Base-by-base conservation (phyloP, 53 echinoderm and acorn worm genomes). In the Crossaster papposus region DNA sequence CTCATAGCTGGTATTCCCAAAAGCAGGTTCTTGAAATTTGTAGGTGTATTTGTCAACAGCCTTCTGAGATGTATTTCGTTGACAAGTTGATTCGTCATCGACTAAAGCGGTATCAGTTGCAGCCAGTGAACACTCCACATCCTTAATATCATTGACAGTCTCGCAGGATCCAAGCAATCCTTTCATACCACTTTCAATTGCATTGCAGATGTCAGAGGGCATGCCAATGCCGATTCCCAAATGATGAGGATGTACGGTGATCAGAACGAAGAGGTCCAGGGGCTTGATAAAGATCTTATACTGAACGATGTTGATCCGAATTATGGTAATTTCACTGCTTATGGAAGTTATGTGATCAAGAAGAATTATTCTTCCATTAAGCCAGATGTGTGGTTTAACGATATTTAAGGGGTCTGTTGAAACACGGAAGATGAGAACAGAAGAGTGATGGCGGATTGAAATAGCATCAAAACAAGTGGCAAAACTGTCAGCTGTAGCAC, bases 401-500 rank as follows among this genome's bases (percentile, higher is more conserved):
- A 76, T 36, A 30, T n/a, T 65, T 14, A 14, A 26, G 32, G 75
- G 55, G 58, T 82, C 29, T 6, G 85, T 35, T 5, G 93, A 89
- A 36, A 92, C 94, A 62, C 92, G 90, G 51, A 96, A 28, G 24
- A 93, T 62, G 12, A 96, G 54, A 30, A 71, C 54, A 34, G 91
- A 79, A 20, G 74, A 31, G 17, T 68, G 63, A 36, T 83, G 90
- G 24, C 85, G 70, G 38, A 96, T 79, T n/a, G 78, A 72, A 10
- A 96, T 79, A 32, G 93, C 83, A 90, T 96, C 96, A 90, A 91
- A 96, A 70, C 96, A 93, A 6, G 79, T 30, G 36, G 82, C 72
- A 51, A 96, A 93, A 37, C 76, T 64, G 33, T 90, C 65, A 20
- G 64, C 72, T 36, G 54, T 91, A 23, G 88, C 86, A 80, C 94